Conservation (phyloP, 2,888 invertebrate genomes). For the Callyntrura guangdongensis region DNA sequence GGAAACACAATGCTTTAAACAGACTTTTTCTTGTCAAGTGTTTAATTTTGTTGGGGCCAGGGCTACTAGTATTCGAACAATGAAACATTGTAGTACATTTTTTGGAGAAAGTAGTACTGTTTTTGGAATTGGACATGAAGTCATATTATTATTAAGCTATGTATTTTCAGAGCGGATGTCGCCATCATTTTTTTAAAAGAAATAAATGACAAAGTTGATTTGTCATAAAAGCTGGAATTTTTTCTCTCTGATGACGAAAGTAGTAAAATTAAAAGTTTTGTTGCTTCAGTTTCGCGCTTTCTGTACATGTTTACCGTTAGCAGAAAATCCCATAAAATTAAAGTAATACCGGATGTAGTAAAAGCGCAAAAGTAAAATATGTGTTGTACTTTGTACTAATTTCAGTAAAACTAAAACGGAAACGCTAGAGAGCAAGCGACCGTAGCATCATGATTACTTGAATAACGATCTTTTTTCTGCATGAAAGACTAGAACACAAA, state of each 20-base stretch:
- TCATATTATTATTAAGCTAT: too few relatives aligned
- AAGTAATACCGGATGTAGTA: slow-evolving; percentile 22
- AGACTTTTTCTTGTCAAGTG: slow-evolving; percentile 2
- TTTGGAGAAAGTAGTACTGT: background rate
- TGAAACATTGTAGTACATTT: background rate
- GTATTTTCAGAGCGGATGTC: background rate
- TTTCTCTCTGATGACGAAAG: background rate
- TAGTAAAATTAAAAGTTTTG: slow-evolving; percentile 38
- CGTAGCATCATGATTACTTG: background rate
- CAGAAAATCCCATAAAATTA: slow-evolving; percentile 19
- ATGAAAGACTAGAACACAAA: background rate
- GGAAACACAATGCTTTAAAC: background rate
- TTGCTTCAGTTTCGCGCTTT: too few relatives aligned
- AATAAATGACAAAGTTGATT: slow-evolving; percentile 67
- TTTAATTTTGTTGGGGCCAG: background rate
- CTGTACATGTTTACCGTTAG: too few relatives aligned
- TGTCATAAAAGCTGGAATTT: slow-evolving; percentile 56
- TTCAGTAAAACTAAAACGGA: slow-evolving; percentile 18
- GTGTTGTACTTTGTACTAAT: slow-evolving; percentile 54
- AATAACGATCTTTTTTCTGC: background rate
- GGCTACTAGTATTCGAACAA: too few relatives aligned
- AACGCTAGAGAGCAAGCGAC: slow-evolving; percentile 9
- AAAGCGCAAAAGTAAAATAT: slow-evolving; percentile 18
- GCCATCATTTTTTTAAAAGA: background rate
- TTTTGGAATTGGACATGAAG: background rate